A percentile compares a stretch with the other conserved stretches of the same genome.
Conservation (phyloP, 1,140 invertebrate genomes). For the Bombus pascuorum region DNA sequence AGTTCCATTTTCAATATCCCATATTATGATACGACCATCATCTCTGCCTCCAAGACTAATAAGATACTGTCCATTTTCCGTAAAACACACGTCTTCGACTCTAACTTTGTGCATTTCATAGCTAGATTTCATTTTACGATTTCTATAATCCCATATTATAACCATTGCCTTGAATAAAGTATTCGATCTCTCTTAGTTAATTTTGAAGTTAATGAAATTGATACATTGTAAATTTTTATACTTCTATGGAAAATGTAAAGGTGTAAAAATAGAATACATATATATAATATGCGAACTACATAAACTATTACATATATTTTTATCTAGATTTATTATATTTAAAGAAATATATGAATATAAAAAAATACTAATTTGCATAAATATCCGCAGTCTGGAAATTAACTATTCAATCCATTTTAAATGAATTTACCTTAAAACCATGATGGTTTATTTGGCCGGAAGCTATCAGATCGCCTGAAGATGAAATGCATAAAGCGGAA, state of each 20-base stretch:
- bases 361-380: neutral
- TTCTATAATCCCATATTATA: conserved; percentile 93
- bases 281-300: neutral
- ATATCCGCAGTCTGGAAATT: neutral
- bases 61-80: conserved; percentile 90
- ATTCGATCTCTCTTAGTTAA: neutral
- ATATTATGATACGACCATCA: conserved; percentile 91
- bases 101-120: conserved; percentile 93
- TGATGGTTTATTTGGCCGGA: conserved; percentile 95
- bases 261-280: neutral
- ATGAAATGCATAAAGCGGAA: conserved; percentile 90
- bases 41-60: conserved; percentile 94
- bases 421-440: conserved; percentile 89
- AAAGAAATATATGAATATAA: neutral
- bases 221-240: neutral
- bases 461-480: conserved; percentile 90
- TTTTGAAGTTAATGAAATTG: neutral
- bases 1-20: conserved; percentile 86
- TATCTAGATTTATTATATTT: neutral
- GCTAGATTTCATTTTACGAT: conserved; percentile 84
- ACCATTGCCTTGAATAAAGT: conserved; percentile 86
- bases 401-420: neutral
- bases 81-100: conserved; percentile 92
- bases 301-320: too few species aligned
- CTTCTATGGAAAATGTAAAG: neutral